Percentiles rank a stretch among this genome's conserved stretches.
Conservation (phyloP, 1,140 invertebrate genomes). For the Telenomus remus region DNA sequence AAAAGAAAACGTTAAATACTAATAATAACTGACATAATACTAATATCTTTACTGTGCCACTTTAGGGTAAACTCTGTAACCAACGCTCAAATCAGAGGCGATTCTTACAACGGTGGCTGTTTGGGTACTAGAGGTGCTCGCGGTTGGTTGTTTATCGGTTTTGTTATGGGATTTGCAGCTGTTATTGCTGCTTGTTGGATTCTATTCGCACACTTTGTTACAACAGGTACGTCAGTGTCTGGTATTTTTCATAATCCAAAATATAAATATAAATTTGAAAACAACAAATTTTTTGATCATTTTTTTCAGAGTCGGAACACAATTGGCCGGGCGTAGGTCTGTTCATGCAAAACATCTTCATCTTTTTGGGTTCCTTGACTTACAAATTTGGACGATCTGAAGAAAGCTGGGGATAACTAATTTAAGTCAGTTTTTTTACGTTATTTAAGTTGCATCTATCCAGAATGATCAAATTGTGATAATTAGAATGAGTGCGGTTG, state of each 20-base stretch:
- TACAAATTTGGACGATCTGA: constrained; percentile 97
- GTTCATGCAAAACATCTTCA: constrained; percentile 96
- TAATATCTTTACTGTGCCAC: background rate
- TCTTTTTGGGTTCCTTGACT: constrained; percentile 91
- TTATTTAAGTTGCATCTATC: too few species aligned
- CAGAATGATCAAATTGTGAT: constrained; percentile 5
- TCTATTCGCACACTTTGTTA: constrained; percentile 87
- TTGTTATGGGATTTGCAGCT: constrained; percentile 96
- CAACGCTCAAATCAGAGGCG: constrained; percentile 93
- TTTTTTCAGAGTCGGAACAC: constrained; percentile 61
- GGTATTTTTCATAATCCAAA: too few species aligned
- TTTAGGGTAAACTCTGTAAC: constrained; percentile 95
- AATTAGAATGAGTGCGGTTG: constrained; percentile 10
- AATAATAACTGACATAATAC: too few species aligned
- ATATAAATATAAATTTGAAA: too few species aligned
- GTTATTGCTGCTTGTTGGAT: constrained; percentile 98
- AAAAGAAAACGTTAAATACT: too few species aligned
- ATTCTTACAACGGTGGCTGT: constrained; percentile 90
- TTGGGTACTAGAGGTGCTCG: constrained; percentile 91
- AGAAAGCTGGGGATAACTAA: constrained; percentile 84
- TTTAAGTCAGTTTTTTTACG: too few species aligned
- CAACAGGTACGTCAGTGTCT: constrained; percentile 16
- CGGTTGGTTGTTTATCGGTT: constrained; percentile 97
- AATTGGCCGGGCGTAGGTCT: constrained; percentile 92
- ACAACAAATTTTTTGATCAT: constrained; percentile 10